These are phyloP conservation scores for Rhaphigaster nebulosa DNA, from an alignment of 2,888 invertebrate genomes.

Conservation along the genomic window DNA sequence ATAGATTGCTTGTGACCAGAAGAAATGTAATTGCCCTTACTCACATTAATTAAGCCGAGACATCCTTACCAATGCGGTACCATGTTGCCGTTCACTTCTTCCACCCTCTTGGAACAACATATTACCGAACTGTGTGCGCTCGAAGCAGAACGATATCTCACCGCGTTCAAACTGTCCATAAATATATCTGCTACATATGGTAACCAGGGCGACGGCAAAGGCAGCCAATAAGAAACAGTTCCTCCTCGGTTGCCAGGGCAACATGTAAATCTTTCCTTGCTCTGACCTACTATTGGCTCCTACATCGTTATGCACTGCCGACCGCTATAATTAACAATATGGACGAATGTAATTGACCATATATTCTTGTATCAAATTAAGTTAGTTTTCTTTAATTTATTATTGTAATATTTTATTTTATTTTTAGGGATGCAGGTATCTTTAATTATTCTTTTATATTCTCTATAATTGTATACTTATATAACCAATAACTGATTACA, in stretches of 20 bases:
- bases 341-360: neutral
- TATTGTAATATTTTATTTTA: neutral
- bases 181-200: neutral
- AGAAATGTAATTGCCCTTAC: neutral
- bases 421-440: too few relatives aligned
- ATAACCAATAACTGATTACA: too few relatives aligned
- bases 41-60: neutral
- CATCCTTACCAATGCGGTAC: neutral
- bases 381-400: neutral
- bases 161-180: neutral
- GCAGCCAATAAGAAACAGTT: conserved; percentile 15
- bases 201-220: conserved; percentile 3
- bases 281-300: conserved; percentile 26
- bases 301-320: neutral
- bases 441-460: too few relatives aligned
- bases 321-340: conserved; percentile 6
- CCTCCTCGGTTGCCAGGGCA: conserved; percentile 14
- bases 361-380: neutral
- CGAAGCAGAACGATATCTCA: neutral
- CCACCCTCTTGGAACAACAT: neutral
- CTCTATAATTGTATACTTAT: too few relatives aligned
- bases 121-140: neutral
- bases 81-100: neutral
- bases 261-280: conserved; percentile 25
- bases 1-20: neutral